Evolutionary conservation across 1,140 invertebrate species (phyloP).

Genomic region (Mactra quadrangularis): DNA sequence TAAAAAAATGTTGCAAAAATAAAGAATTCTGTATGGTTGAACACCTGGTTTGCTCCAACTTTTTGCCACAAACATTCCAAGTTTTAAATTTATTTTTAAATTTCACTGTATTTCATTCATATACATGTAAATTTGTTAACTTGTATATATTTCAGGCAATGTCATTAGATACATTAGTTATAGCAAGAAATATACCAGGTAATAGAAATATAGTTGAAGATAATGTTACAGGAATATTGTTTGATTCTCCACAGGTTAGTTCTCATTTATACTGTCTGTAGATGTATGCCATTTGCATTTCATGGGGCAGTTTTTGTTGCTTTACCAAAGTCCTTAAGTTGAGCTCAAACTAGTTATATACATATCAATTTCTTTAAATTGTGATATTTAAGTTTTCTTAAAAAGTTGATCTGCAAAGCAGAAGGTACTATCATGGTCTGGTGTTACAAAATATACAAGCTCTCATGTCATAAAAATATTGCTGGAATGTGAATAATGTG

Average conservation of each 20-base stretch:
- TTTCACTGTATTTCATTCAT: too few relatives aligned
- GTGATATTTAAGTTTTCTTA: not conserved
- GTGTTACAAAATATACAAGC: too few relatives aligned
- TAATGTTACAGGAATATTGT: slow-evolving; percentile 71
- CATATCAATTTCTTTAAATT: not conserved
- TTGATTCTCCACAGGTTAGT: slow-evolving; percentile 70
- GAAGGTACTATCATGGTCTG: too few relatives aligned
- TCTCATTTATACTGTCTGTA: not conserved
- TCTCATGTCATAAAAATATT: too few relatives aligned
- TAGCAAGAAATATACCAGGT: slow-evolving; percentile 73
- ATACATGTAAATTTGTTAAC: too few relatives aligned
- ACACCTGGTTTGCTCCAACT: too few relatives aligned
- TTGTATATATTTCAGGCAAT: slow-evolving; percentile 71
- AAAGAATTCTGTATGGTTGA: too few relatives aligned
- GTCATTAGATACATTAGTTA: slow-evolving; percentile 69
- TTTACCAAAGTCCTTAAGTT: not conserved
- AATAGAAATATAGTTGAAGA: slow-evolving; percentile 72
- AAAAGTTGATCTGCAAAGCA: not conserved
- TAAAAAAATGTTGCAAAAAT: too few relatives aligned
- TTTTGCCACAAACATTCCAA: too few relatives aligned
- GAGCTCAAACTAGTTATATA: not conserved
- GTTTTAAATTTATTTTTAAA: too few relatives aligned
- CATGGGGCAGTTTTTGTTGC: not conserved
- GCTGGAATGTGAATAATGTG: too few relatives aligned
- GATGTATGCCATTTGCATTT: not conserved